Evolutionary conservation across 2,888 invertebrate genomes (phyloP), one percentile per base, ranked within the genome.

Genomic region (Calliphora vomitoria): DNA sequence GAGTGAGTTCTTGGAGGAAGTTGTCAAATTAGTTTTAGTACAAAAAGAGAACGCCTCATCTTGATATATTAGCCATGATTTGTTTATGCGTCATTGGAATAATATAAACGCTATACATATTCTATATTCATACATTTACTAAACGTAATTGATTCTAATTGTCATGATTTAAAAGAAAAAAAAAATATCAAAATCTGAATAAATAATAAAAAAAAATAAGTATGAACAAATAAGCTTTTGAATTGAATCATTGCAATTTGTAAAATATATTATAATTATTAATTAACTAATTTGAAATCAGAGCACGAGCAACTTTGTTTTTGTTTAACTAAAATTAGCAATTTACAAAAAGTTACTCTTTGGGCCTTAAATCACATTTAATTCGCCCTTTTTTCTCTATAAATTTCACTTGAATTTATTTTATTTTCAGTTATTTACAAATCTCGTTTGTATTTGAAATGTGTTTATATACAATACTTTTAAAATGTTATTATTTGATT

Each of bases 271-370:
- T 80, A 53, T 68, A 41, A 53, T 55, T 25, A 18, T 66, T 38
- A 38, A 38, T 38, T 60, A 13, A 60, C 25, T 58, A 60, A 50
- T 31, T 75, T 78, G 10, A 66, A 82, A 68, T 86, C 60, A 66
- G 66, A 76, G 87, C 87, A 84, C 87, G 50, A 76, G 80, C 69
- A 71, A 83, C 69, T 75, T 58, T 58, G 13, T 13, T 58, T 76
- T 76, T 79, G 41, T 38, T 64, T 66, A 20, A 69, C n/a, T 72
- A 50, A 75, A 80, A 78, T 55, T 74, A 66, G 41, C 44, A 84
- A 83, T 50, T 71, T 75, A 47, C 35, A 35, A 81, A 87, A 84
- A 84, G 87, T 81, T 87, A 78, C 81, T 87, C 87, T 87, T 87
- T 87, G 87, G 87, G 87, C 68, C 84, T 74, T 38, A 71, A 80